Base-by-base conservation (phyloP, 64 coral and sea anemone species). In the Montipora cactus region DNA sequence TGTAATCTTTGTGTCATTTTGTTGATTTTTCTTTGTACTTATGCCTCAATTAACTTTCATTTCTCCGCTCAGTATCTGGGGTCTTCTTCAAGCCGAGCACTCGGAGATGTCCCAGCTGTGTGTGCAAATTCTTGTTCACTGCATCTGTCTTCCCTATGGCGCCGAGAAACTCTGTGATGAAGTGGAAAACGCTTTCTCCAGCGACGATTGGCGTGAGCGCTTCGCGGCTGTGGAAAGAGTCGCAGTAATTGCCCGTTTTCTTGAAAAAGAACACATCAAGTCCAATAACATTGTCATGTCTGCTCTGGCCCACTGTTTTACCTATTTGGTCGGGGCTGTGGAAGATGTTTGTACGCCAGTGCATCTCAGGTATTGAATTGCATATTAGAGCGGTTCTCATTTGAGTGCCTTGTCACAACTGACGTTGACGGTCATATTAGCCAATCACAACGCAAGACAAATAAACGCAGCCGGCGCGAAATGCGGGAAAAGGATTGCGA, bases 281-380 rank as follows among this genome's bases (percentile, higher is more conserved):
- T 94, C 94, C 15, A 99, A 96, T 37, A 96, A 89, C 45, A 47
- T 99, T 47, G 95, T 92, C 11, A 96, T 96, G 91, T 99, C 98
- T 4, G 95, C 98, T 2, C 74, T 99, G 50, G 98, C 98, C 2
- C 95, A 96, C 53, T 96, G 92, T 66, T 99, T 99, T 87, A 96
- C 98, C 0, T 96, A 94, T 78, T 71, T 99, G 6, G 98, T 99
- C 8, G 98, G 98, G 8, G 98, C 98, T 2, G 92, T 99, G 3
- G 98, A 99, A 87, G 98, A 99, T 77, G 84, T 99, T 22, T 99
- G 95, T 67, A 96, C 92, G 16, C 92, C 98, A 61, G 98, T 96
- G 4, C 90, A 88, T 7, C 79, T 86, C 10, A 86, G 82, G 79
- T 91, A 49, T 22, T 16, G 16, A 14, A 70, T 10, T 87, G 28